A percentile compares a stretch with the other conserved stretches of the same genome.
These are phyloP conservation scores for Portunus trituberculatus DNA, from an alignment of 1,140 invertebrate species.

Conservation along the genomic window DNA sequence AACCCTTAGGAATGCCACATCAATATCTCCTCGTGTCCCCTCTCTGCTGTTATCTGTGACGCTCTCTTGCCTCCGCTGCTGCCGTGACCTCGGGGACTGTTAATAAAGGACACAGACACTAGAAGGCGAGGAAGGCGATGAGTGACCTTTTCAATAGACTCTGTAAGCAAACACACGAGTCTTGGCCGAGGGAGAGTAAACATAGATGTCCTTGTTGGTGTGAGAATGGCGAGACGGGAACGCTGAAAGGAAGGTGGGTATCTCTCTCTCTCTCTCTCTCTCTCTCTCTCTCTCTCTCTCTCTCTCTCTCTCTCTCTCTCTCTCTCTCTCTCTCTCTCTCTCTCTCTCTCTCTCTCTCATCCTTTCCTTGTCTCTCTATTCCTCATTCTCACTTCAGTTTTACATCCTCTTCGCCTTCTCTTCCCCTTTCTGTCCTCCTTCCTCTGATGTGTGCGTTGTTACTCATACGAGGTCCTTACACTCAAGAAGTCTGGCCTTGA, in stretches of 20 bases:
- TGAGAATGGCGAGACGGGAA: neutral
- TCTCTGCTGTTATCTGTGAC: neutral
- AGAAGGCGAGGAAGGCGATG: neutral
- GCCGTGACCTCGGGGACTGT: neutral
- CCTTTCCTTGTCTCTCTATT: neutral
- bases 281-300: slow-evolving; percentile 18
- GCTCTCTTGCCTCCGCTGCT: neutral
- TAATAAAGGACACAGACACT: neutral
- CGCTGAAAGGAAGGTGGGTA: neutral
- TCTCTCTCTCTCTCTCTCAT: neutral
- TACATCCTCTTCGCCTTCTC: neutral
- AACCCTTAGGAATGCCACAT: too few species aligned
- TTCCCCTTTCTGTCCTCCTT: neutral
- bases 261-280: neutral
- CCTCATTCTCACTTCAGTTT: neutral
- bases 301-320: too few species aligned
- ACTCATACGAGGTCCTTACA: neutral
- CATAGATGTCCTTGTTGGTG: neutral
- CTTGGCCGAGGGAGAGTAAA: neutral
- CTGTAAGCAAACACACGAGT: neutral
- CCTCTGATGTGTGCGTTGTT: neutral
- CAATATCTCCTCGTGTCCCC: neutral
- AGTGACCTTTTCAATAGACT: neutral
- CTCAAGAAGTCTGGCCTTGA: neutral
- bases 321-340: neutral